These are phyloP conservation scores for Holacanthus passer DNA, from an alignment of 2,113 vertebrate species.

Conservation along the genomic window DNA sequence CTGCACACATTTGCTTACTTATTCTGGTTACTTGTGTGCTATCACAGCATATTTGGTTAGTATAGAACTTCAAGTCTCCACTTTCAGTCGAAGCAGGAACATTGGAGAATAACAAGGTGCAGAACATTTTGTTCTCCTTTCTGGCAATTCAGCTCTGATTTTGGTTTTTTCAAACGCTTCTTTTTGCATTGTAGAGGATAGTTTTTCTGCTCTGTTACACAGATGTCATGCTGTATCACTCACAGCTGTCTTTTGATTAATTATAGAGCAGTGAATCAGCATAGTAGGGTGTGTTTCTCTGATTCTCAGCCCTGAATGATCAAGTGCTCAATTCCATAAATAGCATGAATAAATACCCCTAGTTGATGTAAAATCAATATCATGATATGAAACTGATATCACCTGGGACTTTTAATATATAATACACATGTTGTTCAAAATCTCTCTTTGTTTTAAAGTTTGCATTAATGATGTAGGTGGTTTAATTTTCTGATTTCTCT, in stretches of 20 bases:
- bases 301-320: too few relatives aligned
- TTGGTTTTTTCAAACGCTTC: background rate
- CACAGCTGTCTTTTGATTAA: too few relatives aligned
- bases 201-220: background rate
- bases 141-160: background rate
- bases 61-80: background rate
- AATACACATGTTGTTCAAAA: background rate
- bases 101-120: background rate
- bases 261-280: background rate
- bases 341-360: background rate
- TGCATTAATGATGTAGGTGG: background rate
- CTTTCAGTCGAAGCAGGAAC: background rate
- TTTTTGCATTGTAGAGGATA: background rate
- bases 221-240: background rate
- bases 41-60: background rate
- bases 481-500: background rate
- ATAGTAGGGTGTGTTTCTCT: background rate
- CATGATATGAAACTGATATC: background rate
- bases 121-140: conserved; percentile 33
- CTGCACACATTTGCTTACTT: background rate
- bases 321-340: background rate
- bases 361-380: background rate
- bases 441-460: background rate
- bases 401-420: too few relatives aligned
- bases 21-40: too few relatives aligned